Base-by-base conservation (phyloP, 1,140 invertebrate species). In the Drosophila albomicans region DNA sequence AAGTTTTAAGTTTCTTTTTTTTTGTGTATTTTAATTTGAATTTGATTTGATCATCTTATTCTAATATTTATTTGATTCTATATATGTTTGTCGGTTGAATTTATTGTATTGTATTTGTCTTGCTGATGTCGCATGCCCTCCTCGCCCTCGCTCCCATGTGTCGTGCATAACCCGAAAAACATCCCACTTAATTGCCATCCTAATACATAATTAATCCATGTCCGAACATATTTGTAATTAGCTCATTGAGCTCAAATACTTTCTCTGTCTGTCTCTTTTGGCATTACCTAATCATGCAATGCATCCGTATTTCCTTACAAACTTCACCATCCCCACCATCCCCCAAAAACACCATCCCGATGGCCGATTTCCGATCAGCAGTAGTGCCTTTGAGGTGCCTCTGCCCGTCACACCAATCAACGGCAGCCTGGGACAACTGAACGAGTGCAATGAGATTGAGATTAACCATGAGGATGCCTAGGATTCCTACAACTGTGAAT, bases 351-450 rank as follows among this genome's bases (percentile, higher is more conserved):
- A 7, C 20, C 20, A 25, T 4, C 35, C 48, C n/a, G 46, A n/a
- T 58, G 57, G 30, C 35, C 67, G 11, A 7, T 32, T 7, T 3
- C 41, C 28, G 30, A 10, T 5, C 41, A 3, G 41, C 59, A 86
- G 82, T 67, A 86, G 66, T 66, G 82, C 82, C 41, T 87, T 86
- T 59, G 82, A 86, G 75, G 41, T 67, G 70, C 70, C 70, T 62
- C 61, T 71, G 65, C 5, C 51, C 6, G 32, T 70, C 66, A 81
- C 82, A 51, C 79, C 73, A 54, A 82, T 20, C 54, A 78, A 52
- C 59, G 45, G 38, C 48, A 78, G 68, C 35, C 51, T 72, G 20
- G 61, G 56, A 7, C 73, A 78, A 64, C 73, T 76, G 25, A 61
- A 57, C 41, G 73, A 76, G 66, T 49, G 54, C 54, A 57, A 46